phyloP scores from a whole-genome alignment of 2,113 vertebrate genomes.

The Apodemus speciosus region DNA sequence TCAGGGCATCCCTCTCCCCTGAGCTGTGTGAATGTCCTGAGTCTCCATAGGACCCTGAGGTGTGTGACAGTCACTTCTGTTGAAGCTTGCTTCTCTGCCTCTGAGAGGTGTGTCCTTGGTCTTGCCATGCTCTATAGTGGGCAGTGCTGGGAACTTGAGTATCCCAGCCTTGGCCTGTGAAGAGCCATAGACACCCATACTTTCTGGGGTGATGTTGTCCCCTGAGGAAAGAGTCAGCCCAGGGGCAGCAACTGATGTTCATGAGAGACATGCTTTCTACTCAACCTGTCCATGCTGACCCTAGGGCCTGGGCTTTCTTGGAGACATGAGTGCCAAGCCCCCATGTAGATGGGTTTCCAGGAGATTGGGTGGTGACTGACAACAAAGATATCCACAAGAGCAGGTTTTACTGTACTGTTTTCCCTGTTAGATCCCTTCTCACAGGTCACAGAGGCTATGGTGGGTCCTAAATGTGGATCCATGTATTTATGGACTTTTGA shows the following conservation, averaged over 20 bases:
- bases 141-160: not conserved
- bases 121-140: not conserved
- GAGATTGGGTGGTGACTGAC: not conserved
- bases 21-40: too few species aligned
- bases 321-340: fast-evolving
- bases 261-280: not conserved
- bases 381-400: not conserved
- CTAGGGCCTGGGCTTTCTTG: not conserved
- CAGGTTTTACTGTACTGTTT: not conserved
- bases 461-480: not conserved
- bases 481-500: not conserved
- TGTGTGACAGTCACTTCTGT: not conserved
- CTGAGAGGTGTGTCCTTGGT: not conserved
- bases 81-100: not conserved
- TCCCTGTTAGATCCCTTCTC: too few species aligned
- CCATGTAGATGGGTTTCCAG: too few species aligned
- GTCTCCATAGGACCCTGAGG: not conserved
- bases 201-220: not conserved
- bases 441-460: not conserved
- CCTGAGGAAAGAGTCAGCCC: not conserved
- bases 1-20: too few species aligned
- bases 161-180: not conserved
- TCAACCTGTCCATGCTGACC: not conserved
- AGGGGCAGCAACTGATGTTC: not conserved
- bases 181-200: not conserved